Percentiles rank a stretch among this genome's conserved stretches.
Evolutionary conservation across 2,113 vertebrate species (phyloP).

Genomic region (Orthonyx spaldingii): DNA sequence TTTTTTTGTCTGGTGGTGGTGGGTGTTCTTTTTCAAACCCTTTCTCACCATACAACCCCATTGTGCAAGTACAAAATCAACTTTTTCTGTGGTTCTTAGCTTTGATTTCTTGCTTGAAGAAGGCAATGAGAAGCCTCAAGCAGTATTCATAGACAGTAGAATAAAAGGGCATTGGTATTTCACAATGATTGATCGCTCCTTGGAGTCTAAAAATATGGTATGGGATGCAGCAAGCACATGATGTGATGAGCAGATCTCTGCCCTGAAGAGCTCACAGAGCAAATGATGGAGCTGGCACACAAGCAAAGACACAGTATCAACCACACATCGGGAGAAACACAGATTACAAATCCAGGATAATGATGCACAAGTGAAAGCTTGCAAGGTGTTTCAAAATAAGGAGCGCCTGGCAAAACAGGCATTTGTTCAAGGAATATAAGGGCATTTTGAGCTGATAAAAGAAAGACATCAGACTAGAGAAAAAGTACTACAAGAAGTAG

Average conservation of each 20-base stretch:
- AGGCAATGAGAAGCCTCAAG: not conserved
- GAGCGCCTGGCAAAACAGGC: not conserved
- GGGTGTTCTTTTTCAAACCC: not conserved
- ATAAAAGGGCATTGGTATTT: not conserved
- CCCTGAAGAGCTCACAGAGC: not conserved
- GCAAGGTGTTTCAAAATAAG: conserved; percentile 52
- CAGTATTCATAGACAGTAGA: not conserved
- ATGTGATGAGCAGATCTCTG: not conserved
- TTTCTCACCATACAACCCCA: not conserved
- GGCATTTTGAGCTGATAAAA: not conserved
- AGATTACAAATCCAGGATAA: conserved; percentile 43
- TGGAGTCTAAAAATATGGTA: not conserved
- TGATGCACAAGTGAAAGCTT: conserved; percentile 50
- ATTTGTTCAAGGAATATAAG: conserved; percentile 15
- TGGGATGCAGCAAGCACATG: not conserved
- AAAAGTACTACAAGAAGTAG: not conserved
- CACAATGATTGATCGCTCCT: not conserved
- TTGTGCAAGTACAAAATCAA: not conserved
- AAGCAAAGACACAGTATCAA: conserved; percentile 5
- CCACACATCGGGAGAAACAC: not conserved
- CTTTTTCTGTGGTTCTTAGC: not conserved
- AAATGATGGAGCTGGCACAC: not conserved
- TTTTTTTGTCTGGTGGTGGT: not conserved
- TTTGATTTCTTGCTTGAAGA: not conserved
- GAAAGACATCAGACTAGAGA: not conserved